Base-by-base conservation (phyloP, 2,113 vertebrate species). In the Catharus bicknelli region DNA sequence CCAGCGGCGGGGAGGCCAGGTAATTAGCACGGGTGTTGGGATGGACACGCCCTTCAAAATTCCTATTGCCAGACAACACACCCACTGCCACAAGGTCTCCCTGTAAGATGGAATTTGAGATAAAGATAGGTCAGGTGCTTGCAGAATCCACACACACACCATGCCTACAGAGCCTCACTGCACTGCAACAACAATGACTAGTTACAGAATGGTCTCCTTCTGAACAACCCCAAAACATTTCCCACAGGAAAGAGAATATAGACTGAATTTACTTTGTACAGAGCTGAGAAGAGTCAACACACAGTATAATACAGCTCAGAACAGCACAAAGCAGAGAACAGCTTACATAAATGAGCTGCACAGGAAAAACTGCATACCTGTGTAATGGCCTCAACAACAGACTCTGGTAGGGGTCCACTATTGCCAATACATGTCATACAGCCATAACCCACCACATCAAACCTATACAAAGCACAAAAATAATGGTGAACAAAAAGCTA, bases 361-460 rank as follows among this genome's bases (percentile, higher is more conserved):
- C 3, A 50, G 14, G 25, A 43, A 75, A 84, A 77, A 38, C 16
- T 22, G 15, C 84, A 7, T 98, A 99, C 99, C 98, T 99, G 97
- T 7, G 97, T 98, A 88, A 99, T 99, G 78, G 99, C 99, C 81
- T 99, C 98, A 48, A 99, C 98, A 70, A 99, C 99, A 9, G 98
- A 83, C 13, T 99, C 99, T 3, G 99, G 99, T 4, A 99, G 97
- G 11, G 99, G 99, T 40, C 99, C 99, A 27, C 99, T 99, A 96
- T 99, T 99, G 77, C 99, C 99, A 72, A 99, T 99, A 91, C 99
- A 99, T 12, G 99, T 99, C 99, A 99, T 99, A 92, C 99, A 99
- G 51, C 99, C 99, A 23, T 99, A 99, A 83, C 99, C 99, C 40
- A 99, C 99, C 21, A 99, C 99, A 19, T 99, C 99, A 96, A 99